Conservation (phyloP, 92 coral and sea anemone species). For the Ricordea florida region DNA sequence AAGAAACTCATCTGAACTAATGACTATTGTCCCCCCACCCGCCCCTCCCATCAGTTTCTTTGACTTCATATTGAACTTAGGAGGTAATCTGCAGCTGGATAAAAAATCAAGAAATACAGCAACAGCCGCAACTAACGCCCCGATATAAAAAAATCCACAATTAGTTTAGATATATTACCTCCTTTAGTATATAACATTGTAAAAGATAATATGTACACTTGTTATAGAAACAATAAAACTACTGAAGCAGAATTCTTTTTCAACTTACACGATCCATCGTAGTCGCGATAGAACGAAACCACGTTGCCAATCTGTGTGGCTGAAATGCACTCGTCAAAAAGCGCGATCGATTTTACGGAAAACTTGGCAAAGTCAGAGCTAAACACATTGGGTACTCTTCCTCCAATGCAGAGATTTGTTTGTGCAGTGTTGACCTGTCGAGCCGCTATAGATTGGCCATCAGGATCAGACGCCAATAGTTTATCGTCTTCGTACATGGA, state of each 20-base stretch:
- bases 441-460: conserved; percentile 52
- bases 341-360: conserved; percentile 79
- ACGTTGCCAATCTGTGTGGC: conserved; percentile 54
- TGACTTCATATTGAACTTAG: no score
- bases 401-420: conserved; percentile 83
- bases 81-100: no score
- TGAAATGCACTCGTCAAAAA: conserved; percentile 77
- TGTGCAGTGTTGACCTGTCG: conserved; percentile 61
- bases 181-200: background rate
- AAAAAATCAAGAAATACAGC: no score
- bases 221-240: background rate
- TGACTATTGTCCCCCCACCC: no score
- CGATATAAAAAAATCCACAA: no score
- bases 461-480: conserved; percentile 44
- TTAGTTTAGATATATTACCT: no score
- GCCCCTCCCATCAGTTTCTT: no score
- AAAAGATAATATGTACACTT: background rate
- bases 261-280: conserved; percentile 21
- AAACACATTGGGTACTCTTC: conserved; percentile 81
- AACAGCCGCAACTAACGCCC: no score
- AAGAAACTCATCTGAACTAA: no score
- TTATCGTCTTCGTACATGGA: conserved; percentile 77
- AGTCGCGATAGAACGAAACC: conserved; percentile 19
- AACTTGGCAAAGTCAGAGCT: conserved; percentile 82
- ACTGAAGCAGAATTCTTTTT: background rate